phyloP scores from a whole-genome alignment of 2,797 vertebrate genomes.

The Sebastes hubbsi region DNA sequence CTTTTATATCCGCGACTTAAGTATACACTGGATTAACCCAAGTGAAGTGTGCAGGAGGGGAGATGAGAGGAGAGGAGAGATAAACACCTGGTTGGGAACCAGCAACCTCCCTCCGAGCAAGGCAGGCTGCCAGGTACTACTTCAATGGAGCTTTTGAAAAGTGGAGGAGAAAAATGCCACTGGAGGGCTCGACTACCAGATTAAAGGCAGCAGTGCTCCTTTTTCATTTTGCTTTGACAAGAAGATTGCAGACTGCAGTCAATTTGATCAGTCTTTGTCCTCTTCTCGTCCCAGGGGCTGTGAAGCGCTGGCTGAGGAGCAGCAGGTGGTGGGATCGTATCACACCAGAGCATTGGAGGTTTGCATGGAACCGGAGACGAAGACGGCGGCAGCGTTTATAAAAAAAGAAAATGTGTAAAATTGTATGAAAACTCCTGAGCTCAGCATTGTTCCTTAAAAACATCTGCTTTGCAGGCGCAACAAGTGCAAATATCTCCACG shows the following conservation, averaged over 20 bases:
- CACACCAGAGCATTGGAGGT: not conserved
- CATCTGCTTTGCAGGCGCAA: constrained; percentile 77
- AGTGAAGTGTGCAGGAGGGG: not conserved
- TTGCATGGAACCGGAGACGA: not conserved
- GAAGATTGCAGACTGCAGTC: constrained; percentile 74
- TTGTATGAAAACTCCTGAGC: constrained; percentile 30
- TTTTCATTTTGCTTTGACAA: constrained; percentile 72
- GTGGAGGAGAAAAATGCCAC: constrained; percentile 39
- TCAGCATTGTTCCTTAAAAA: constrained; percentile 45
- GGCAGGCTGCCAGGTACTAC: constrained; percentile 52
- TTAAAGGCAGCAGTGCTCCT: constrained; percentile 69
- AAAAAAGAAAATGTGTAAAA: not conserved
- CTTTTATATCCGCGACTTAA: constrained; percentile 10
- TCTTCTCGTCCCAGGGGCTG: constrained; percentile 48
- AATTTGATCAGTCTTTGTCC: constrained; percentile 68
- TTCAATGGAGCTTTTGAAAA: constrained; percentile 66
- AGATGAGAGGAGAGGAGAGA: constrained; percentile 38
- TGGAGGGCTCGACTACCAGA: constrained; percentile 65
- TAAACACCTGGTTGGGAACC: constrained; percentile 70
- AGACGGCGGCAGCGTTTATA: not conserved
- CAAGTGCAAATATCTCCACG: constrained; percentile 68
- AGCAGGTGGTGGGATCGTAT: constrained; percentile 52
- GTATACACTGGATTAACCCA: constrained; percentile 12
- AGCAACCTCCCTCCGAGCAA: constrained; percentile 65
- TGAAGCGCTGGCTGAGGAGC: constrained; percentile 10